phyloP scores from a whole-genome alignment of 2,797 vertebrate species.

The Galagoides demidoff region DNA sequence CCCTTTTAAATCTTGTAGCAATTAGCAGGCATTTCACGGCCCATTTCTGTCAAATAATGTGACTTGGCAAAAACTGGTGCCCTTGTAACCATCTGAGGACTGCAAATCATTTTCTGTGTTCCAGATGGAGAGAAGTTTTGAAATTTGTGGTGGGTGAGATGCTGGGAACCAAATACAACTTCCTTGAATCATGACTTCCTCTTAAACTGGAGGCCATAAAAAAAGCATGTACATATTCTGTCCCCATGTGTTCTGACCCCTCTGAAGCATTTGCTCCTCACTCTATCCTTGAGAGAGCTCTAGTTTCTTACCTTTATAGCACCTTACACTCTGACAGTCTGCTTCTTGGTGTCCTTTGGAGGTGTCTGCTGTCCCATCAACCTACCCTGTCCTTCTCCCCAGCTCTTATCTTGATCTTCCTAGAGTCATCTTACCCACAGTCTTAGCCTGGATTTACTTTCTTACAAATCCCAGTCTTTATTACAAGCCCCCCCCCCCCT shows the following conservation, averaged over 20 bases:
- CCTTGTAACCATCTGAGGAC: conserved; percentile 56
- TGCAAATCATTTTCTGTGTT: conserved; percentile 72
- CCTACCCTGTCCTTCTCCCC: too few relatives aligned
- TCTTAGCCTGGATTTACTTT: background rate
- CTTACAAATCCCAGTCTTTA: background rate
- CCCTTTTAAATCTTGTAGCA: conserved; percentile 88
- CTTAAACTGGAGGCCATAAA: background rate
- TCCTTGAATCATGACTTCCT: background rate
- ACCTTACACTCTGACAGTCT: accelerated
- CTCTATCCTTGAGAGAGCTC: background rate
- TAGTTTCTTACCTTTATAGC: too few relatives aligned
- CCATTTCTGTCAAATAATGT: conserved; percentile 89
- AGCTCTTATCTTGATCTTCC: background rate
- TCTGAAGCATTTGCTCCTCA: accelerated
- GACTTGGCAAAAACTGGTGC: conserved; percentile 79
- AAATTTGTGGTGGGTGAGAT: conserved; percentile 16
- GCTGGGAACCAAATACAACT: conserved; percentile 46
- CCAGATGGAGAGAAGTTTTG: conserved; percentile 65
- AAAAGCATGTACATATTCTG: background rate
- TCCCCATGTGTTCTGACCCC: background rate
- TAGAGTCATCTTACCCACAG: background rate
- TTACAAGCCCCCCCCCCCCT: background rate
- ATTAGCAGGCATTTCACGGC: conserved; percentile 93
- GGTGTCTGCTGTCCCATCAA: accelerated
- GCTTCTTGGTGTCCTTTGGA: too few relatives aligned